A percentile compares a stretch with the other conserved stretches of the same genome.
Evolutionary conservation across 2,113 vertebrate species (phyloP).

Genomic region (Anguilla japonica): DNA sequence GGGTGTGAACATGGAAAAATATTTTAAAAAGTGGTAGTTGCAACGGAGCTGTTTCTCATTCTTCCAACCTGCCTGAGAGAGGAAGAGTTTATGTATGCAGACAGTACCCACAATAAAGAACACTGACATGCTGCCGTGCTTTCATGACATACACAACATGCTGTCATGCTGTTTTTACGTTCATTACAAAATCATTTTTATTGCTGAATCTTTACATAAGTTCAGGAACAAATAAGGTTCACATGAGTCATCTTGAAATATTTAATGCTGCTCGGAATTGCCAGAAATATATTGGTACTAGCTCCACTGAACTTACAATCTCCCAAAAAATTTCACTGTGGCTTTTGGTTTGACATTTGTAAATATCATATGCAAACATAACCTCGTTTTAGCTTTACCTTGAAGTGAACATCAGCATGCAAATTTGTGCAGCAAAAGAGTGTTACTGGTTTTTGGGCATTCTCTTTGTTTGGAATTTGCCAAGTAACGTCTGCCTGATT

Average conservation of each 20-base stretch:
- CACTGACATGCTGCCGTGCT: no score
- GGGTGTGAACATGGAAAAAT: background rate
- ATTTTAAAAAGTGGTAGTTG: background rate
- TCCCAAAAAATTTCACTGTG: background rate
- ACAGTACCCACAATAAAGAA: background rate
- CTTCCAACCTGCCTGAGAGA: background rate
- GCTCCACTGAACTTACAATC: background rate
- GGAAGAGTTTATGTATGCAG: background rate
- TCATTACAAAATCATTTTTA: background rate
- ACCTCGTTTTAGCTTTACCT: background rate
- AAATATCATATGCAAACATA: slow-evolving; percentile 3
- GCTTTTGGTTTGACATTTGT: background rate
- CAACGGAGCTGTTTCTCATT: background rate
- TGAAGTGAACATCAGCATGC: background rate
- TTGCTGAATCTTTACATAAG: background rate
- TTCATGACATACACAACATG: background rate
- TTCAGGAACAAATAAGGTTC: background rate
- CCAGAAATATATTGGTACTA: background rate
- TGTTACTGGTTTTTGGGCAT: background rate
- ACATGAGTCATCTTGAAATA: background rate
- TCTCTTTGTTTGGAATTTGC: background rate
- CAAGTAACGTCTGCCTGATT: background rate
- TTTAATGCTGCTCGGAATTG: background rate
- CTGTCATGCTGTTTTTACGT: background rate
- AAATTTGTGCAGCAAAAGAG: background rate